Conservation (phyloP, 2,888 invertebrate genomes). For the Polia nebulosa region DNA sequence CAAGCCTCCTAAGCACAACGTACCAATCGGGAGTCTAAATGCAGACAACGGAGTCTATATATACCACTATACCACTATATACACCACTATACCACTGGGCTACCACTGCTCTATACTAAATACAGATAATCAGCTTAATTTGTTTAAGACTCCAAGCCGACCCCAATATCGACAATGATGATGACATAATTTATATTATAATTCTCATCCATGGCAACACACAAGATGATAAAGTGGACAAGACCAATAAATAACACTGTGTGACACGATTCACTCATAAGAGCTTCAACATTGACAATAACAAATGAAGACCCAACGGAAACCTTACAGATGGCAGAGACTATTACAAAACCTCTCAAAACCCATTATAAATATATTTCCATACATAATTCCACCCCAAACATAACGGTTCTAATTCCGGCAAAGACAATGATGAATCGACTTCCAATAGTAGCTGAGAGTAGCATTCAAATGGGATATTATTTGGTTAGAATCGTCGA, state of each 20-base stretch:
- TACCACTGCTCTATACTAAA: too few relatives aligned
- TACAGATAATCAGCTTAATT: too few relatives aligned
- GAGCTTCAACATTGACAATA: constrained; percentile 2
- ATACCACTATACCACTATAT: too few relatives aligned
- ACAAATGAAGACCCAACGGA: constrained; percentile 33
- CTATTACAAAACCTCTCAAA: constrained; percentile 22
- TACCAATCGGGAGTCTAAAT: too few relatives aligned
- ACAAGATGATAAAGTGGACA: background rate
- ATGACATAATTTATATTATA: background rate
- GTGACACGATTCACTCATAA: background rate
- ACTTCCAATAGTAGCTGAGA: constrained; percentile 37
- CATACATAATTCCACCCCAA: constrained; percentile 35
- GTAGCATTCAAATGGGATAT: constrained; percentile 46
- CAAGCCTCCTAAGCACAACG: too few relatives aligned
- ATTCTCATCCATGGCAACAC: background rate
- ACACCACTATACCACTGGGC: too few relatives aligned
- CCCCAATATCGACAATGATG: background rate
- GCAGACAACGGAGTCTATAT: too few relatives aligned
- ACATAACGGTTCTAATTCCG: constrained; percentile 42
- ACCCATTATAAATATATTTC: constrained; percentile 37
- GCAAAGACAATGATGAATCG: constrained; percentile 57
- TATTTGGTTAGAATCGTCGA: constrained; percentile 31
- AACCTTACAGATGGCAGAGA: constrained; percentile 8
- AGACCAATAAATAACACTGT: background rate
- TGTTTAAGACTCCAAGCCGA: background rate